These are phyloP conservation scores for Cosmia trapezina DNA, from an alignment of 2,888 invertebrate genomes.

Conservation along the genomic window DNA sequence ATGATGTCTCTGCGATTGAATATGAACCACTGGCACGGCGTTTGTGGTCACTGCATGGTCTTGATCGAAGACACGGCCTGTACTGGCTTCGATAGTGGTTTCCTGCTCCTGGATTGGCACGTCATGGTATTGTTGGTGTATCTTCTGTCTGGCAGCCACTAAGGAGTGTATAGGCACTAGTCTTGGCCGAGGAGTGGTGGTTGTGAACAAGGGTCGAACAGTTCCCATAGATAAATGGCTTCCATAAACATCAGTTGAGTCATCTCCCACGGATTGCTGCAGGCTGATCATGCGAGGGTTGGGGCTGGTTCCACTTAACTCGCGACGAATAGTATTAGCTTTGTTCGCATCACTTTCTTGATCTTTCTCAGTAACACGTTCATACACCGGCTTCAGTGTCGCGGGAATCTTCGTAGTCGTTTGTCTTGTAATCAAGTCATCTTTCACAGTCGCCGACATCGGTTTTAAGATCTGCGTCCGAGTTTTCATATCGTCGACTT, in stretches of 20 bases:
- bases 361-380: slow-evolving; percentile 85
- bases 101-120: slow-evolving; percentile 81
- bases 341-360: slow-evolving; percentile 80
- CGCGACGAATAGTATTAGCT: slow-evolving; percentile 91
- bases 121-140: slow-evolving; percentile 86
- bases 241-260: slow-evolving; percentile 93
- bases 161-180: slow-evolving; percentile 88
- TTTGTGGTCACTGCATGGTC: slow-evolving; percentile 88
- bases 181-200: slow-evolving; percentile 90
- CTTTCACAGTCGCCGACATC: slow-evolving; percentile 76
- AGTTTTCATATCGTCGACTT: slow-evolving; percentile 78
- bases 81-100: slow-evolving; percentile 88
- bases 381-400: slow-evolving; percentile 89
- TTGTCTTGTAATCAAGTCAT: slow-evolving; percentile 84
- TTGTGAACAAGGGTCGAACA: slow-evolving; percentile 92
- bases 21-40: slow-evolving; percentile 89
- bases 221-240: slow-evolving; percentile 92
- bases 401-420: slow-evolving; percentile 82
- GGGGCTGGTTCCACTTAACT: slow-evolving; percentile 90
- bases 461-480: slow-evolving; percentile 83
- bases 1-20: slow-evolving; percentile 83
- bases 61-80: slow-evolving; percentile 87
- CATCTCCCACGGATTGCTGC: slow-evolving; percentile 91
- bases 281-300: slow-evolving; percentile 90
- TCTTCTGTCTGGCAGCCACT: slow-evolving; percentile 86